phyloP scores from a whole-genome alignment of 1,140 invertebrate species.

The Apolygus lucorum region DNA sequence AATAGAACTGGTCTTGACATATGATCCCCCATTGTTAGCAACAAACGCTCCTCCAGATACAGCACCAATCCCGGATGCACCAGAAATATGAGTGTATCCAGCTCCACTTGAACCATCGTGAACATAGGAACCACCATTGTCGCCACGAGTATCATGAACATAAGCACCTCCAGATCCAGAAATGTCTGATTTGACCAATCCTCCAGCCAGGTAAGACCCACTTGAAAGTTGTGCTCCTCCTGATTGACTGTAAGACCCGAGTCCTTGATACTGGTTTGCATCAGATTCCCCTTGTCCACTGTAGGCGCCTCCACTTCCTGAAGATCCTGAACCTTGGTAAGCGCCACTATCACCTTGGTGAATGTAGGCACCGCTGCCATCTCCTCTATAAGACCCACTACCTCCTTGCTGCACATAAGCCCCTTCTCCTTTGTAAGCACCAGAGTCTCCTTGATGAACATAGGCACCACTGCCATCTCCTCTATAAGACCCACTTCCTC shows the following conservation, averaged over 20 bases:
- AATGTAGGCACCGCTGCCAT: too few relatives aligned
- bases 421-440: slow-evolving; percentile 1
- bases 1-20: slow-evolving; percentile 15
- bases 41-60: slow-evolving; percentile 14
- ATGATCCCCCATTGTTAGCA: slow-evolving; percentile 12
- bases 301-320: slow-evolving; percentile 16
- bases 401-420: neutral
- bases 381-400: too few relatives aligned
- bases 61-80: neutral
- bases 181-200: too few relatives aligned
- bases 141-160: slow-evolving; percentile 1
- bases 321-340: neutral
- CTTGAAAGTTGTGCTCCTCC: too few relatives aligned
- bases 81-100: slow-evolving; percentile 7
- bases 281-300: neutral
- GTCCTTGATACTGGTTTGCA: slow-evolving; percentile 16
- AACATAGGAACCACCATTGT: slow-evolving; percentile 12
- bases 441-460: slow-evolving; percentile 14
- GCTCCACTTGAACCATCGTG: slow-evolving; percentile 4
- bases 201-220: too few relatives aligned
- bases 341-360: slow-evolving; percentile 19
- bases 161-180: slow-evolving; percentile 12
- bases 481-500: slow-evolving; percentile 14
- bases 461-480: slow-evolving; percentile 23
- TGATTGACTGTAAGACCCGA: slow-evolving; percentile 11